Conservation (phyloP, 1,140 invertebrate genomes). For the Trichonephila inaurata region DNA sequence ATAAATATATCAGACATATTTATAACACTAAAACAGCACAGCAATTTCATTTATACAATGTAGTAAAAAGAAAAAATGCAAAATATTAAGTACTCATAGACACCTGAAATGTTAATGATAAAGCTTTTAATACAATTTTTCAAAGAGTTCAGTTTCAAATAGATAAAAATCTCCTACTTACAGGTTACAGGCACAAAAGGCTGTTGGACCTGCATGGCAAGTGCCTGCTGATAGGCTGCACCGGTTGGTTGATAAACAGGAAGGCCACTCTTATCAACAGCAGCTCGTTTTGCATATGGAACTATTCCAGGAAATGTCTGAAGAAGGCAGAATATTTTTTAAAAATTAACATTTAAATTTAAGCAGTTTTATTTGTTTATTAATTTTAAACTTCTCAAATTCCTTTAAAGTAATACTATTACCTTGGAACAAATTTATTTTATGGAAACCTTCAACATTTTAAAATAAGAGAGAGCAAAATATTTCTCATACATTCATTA, state of each 20-base stretch:
- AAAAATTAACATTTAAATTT: background rate
- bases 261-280: constrained; percentile 93
- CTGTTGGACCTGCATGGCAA: constrained; percentile 91
- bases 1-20: no score
- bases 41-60: no score
- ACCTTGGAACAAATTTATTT: no score
- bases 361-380: background rate
- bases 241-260: constrained; percentile 94
- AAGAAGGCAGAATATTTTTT: background rate
- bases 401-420: background rate
- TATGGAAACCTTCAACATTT: no score
- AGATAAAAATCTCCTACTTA: constrained; percentile 79
- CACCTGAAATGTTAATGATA: background rate
- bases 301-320: constrained; percentile 92
- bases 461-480: no score
- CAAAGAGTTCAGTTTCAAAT: background rate
- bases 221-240: constrained; percentile 91
- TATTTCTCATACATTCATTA: no score
- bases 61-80: background rate
- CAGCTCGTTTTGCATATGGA: constrained; percentile 95
- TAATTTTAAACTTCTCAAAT: background rate
- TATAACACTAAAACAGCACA: no score
- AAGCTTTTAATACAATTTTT: background rate
- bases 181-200: constrained; percentile 85
- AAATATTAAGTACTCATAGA: background rate